Evolutionary conservation across 2,888 invertebrate genomes (phyloP).

Genomic region (Sarcophaga caerulescens): DNA sequence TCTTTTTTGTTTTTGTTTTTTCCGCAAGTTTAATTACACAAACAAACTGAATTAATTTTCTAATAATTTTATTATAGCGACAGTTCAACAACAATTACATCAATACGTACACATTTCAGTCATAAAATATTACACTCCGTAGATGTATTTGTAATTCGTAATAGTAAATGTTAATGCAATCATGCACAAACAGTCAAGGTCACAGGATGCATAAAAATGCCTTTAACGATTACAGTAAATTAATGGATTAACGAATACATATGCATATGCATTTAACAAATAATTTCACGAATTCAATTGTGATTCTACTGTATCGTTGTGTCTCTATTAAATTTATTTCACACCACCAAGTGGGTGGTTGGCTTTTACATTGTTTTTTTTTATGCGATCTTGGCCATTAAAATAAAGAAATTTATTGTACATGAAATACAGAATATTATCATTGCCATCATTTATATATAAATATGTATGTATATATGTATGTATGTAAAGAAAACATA

Average conservation of each 20-base stretch:
- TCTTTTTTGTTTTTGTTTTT: too few species aligned
- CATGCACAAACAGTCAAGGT: conserved; percentile 45
- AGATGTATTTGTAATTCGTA: not conserved
- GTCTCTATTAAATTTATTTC: not conserved
- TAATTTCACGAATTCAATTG: too few species aligned
- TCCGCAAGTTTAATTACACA: not conserved
- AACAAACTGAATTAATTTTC: not conserved
- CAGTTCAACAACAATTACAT: conserved; percentile 17
- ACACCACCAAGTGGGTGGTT: conserved; percentile 2
- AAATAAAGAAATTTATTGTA: conserved; percentile 31
- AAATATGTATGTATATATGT: not conserved
- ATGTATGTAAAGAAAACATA: too few species aligned
- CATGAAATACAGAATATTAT: conserved; percentile 2
- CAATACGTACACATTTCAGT: conserved; percentile 9
- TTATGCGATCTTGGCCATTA: conserved; percentile 18
- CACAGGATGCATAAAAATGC: conserved; percentile 43
- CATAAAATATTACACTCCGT: conserved; percentile 54
- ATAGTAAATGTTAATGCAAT: conserved; percentile 1
- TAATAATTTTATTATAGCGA: conserved; percentile 43
- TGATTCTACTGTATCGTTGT: not conserved
- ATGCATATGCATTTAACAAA: too few species aligned
- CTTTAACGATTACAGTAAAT: not conserved
- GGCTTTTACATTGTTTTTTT: not conserved
- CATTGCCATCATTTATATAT: not conserved
- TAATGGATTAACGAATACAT: not conserved